These are phyloP conservation scores for Aphidius colemani DNA, from an alignment of 2,888 invertebrate species.

Conservation along the genomic window DNA sequence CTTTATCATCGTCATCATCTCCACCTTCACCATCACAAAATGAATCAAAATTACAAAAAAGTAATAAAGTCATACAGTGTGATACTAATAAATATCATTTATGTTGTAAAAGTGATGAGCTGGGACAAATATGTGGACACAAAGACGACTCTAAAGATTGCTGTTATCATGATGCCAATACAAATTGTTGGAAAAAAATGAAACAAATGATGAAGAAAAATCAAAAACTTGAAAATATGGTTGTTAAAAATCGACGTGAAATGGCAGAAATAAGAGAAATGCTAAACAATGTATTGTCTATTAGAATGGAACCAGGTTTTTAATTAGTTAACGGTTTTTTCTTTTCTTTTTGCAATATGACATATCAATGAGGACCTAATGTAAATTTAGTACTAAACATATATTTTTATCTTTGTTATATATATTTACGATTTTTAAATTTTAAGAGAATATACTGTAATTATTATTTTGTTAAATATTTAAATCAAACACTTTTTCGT, in stretches of 20 bases:
- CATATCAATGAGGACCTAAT: too few species aligned
- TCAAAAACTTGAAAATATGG: conserved; percentile 45
- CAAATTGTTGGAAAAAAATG: conserved; percentile 45
- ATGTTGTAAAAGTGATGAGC: conserved; percentile 33
- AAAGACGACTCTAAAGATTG: conserved; percentile 36
- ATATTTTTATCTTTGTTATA: neutral
- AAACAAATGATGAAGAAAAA: conserved; percentile 46
- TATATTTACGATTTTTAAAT: neutral
- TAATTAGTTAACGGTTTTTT: conserved; percentile 29
- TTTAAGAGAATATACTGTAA: neutral
- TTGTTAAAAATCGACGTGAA: conserved; percentile 46
- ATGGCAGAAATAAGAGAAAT: conserved; percentile 50
- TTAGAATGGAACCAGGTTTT: conserved; percentile 55
- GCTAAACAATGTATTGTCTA: conserved; percentile 47
- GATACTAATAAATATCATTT: conserved; percentile 26
- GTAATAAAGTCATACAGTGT: conserved; percentile 20
- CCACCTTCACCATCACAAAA: conserved; percentile 16
- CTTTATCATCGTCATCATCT: too few species aligned
- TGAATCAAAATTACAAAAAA: conserved; percentile 8
- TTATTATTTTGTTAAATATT: conserved; percentile 1
- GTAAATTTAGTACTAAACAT: neutral
- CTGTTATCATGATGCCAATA: conserved; percentile 39
- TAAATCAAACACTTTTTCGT: too few species aligned
- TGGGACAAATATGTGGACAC: conserved; percentile 33
- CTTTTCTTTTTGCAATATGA: too few species aligned